These are phyloP conservation scores for Heliconius melpomene DNA, from an alignment of 1,140 invertebrate genomes.

Conservation along the genomic window DNA sequence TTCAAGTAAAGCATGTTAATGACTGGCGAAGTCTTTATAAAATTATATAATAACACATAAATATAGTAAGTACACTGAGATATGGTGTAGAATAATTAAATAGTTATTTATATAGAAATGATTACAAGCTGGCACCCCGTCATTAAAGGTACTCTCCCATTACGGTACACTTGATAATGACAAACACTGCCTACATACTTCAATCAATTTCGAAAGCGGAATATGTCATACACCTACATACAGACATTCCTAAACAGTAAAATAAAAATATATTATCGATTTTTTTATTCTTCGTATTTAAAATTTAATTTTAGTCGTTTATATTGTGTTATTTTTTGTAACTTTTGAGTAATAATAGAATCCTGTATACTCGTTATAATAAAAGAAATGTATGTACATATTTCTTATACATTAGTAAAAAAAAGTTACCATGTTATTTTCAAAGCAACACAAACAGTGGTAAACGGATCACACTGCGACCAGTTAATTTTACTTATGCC, in stretches of 20 bases:
- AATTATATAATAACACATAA: not conserved
- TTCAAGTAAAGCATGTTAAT: no score
- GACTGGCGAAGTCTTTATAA: not conserved
- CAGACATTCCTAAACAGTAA: not conserved
- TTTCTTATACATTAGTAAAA: not conserved
- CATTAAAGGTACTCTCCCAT: slow-evolving; percentile 40
- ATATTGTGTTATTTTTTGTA: not conserved
- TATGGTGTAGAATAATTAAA: not conserved
- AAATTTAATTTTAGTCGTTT: no score
- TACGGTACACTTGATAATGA: slow-evolving; percentile 45
- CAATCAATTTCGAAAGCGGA: slow-evolving; percentile 33
- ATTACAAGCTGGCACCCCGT: slow-evolving; percentile 33
- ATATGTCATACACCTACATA: slow-evolving; percentile 26
- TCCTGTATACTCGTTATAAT: no score
- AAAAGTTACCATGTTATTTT: not conserved
- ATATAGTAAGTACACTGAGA: not conserved
- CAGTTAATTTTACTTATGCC: slow-evolving; percentile 27
- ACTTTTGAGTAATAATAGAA: not conserved
- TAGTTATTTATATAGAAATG: not conserved
- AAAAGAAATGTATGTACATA: not conserved
- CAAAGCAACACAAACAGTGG: not conserved
- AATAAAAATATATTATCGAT: not conserved
- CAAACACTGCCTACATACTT: slow-evolving; percentile 43
- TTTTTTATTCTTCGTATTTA: no score
- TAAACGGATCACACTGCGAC: not conserved